Evolutionary conservation across 1,140 invertebrate genomes (phyloP).

Genomic region (Tetramorium alpestre): DNA sequence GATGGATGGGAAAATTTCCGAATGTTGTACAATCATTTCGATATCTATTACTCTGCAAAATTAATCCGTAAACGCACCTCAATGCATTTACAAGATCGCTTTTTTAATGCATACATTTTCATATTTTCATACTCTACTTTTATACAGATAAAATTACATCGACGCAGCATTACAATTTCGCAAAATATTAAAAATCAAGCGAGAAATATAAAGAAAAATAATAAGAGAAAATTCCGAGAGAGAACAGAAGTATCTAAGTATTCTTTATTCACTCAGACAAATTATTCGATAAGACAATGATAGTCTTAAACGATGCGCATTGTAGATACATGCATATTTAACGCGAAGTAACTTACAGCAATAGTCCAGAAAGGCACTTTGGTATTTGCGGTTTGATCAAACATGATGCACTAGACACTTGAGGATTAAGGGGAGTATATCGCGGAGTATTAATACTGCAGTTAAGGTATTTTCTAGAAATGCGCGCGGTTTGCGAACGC

Average conservation of each 20-base stretch:
- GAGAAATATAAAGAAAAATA: not conserved
- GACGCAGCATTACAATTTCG: not conserved
- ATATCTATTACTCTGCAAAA: conserved; percentile 16
- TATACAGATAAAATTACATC: not conserved
- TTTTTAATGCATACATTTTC: not conserved
- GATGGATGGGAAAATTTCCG: not conserved
- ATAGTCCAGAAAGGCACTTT: not conserved
- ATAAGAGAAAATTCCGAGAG: not conserved
- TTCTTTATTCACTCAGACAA: not conserved
- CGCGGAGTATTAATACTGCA: conserved; percentile 14
- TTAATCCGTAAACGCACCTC: not conserved
- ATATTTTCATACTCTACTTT: not conserved
- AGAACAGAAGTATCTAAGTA: not conserved
- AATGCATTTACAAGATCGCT: not conserved
- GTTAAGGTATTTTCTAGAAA: not conserved
- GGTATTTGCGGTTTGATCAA: not conserved
- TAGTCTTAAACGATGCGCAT: not conserved
- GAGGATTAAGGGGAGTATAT: not conserved
- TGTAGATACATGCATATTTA: not conserved
- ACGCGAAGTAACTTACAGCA: not conserved
- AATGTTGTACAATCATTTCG: not conserved
- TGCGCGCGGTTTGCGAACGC: not conserved
- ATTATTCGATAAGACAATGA: no score
- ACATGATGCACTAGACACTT: not conserved
- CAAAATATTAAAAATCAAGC: not conserved